phyloP scores from a whole-genome alignment of 2,888 invertebrate species.

The Sacculina carcini region DNA sequence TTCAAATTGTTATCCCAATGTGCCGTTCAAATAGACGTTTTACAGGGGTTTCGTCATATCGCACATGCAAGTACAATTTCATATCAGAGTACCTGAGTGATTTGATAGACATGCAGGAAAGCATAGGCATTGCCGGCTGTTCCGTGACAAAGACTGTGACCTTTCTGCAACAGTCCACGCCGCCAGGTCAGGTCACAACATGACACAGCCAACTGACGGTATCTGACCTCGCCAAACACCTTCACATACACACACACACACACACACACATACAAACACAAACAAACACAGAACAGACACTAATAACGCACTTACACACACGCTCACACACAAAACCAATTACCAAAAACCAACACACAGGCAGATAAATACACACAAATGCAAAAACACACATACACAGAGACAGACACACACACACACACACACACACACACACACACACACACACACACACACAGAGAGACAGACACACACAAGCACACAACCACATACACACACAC shows the following conservation, averaged over 20 bases:
- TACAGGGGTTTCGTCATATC: too few relatives aligned
- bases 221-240: slow-evolving; percentile 39
- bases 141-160: slow-evolving; percentile 69
- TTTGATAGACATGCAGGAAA: slow-evolving; percentile 46
- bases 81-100: slow-evolving; percentile 32
- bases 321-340: not conserved
- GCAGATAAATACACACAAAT: too few relatives aligned
- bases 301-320: slow-evolving; percentile 2
- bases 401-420: not conserved
- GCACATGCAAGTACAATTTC: too few relatives aligned
- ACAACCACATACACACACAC: too few relatives aligned
- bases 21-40: too few relatives aligned
- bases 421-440: not conserved
- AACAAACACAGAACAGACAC: slow-evolving; percentile 13
- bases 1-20: too few relatives aligned
- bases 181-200: slow-evolving; percentile 55
- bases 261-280: too few relatives aligned
- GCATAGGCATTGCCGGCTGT: slow-evolving; percentile 64
- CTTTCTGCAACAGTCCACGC: slow-evolving; percentile 50
- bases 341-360: not conserved
- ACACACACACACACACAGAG: not conserved
- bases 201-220: slow-evolving; percentile 36
- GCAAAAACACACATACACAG: not conserved
- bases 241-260: too few relatives aligned
- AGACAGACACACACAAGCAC: too few relatives aligned